phyloP scores from a whole-genome alignment of 1,140 invertebrate species.

The Bicyclus anynana region DNA sequence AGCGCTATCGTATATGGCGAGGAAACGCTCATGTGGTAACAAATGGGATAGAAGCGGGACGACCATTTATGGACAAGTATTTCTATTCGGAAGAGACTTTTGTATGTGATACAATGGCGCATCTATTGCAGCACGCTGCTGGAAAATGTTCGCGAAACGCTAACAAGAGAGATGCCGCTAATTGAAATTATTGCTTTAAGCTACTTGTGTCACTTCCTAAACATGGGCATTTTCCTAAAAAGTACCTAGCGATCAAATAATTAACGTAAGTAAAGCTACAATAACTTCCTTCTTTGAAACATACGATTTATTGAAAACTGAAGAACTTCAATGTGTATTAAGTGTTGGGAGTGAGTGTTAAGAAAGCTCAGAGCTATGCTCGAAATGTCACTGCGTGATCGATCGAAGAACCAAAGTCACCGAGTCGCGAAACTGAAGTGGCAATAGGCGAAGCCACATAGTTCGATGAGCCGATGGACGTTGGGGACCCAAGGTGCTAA shows the following conservation, averaged over 20 bases:
- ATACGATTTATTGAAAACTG: no score
- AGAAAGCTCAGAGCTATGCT: no score
- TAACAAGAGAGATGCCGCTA: conserved; percentile 51
- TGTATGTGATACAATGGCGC: conserved; percentile 60
- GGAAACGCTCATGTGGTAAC: conserved; percentile 40
- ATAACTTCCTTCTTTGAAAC: no score
- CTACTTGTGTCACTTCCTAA: not conserved
- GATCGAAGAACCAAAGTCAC: no score
- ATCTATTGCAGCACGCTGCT: conserved; percentile 44
- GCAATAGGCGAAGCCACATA: no score
- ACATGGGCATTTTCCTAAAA: not conserved
- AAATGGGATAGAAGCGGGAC: conserved; percentile 48
- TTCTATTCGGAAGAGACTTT: conserved; percentile 57
- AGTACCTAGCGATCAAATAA: not conserved
- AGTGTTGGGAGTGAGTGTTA: no score
- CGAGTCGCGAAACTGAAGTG: no score
- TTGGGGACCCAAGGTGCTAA: no score
- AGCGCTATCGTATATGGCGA: conserved; percentile 20
- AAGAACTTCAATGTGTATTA: no score
- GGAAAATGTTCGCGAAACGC: conserved; percentile 40
- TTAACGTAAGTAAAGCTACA: not conserved
- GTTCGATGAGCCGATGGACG: no score
- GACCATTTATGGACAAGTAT: conserved; percentile 51
- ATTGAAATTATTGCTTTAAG: conserved; percentile 52
- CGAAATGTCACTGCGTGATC: no score